Conservation (phyloP, 2,797 vertebrate species). For the Malurus splendens region DNA sequence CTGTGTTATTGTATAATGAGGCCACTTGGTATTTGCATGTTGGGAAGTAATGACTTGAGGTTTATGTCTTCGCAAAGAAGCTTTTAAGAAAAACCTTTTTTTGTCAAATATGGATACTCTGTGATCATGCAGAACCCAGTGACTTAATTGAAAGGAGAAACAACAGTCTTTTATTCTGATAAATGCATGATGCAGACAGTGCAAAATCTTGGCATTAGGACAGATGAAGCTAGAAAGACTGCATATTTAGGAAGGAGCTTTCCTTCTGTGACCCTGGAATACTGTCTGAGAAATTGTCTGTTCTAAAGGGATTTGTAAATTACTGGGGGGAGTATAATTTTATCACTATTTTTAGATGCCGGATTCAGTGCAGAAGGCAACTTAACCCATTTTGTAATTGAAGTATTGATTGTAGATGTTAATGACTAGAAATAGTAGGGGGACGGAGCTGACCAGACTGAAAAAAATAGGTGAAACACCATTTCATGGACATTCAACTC, state of each 20-base stretch:
- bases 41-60: not conserved
- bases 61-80: not conserved
- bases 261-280: not conserved
- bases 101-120: not conserved
- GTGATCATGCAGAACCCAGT: not conserved
- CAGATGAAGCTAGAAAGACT: not conserved
- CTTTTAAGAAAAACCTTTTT: not conserved
- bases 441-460: not conserved
- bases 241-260: not conserved
- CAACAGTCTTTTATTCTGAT: not conserved
- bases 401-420: not conserved
- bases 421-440: not conserved
- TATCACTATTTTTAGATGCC: slow-evolving; percentile 14
- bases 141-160: not conserved
- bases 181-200: not conserved
- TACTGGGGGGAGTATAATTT: not conserved
- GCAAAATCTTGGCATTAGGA: not conserved
- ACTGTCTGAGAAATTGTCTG: not conserved
- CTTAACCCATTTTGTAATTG: slow-evolving; percentile 30
- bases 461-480: not conserved
- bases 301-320: slow-evolving; percentile 8
- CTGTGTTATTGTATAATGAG: not conserved
- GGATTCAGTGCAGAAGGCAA: not conserved
- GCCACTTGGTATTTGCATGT: not conserved
- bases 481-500: not conserved